These are phyloP conservation scores for Aldrovandia affinis DNA, from an alignment of 2,797 vertebrate species.

Conservation along the genomic window DNA sequence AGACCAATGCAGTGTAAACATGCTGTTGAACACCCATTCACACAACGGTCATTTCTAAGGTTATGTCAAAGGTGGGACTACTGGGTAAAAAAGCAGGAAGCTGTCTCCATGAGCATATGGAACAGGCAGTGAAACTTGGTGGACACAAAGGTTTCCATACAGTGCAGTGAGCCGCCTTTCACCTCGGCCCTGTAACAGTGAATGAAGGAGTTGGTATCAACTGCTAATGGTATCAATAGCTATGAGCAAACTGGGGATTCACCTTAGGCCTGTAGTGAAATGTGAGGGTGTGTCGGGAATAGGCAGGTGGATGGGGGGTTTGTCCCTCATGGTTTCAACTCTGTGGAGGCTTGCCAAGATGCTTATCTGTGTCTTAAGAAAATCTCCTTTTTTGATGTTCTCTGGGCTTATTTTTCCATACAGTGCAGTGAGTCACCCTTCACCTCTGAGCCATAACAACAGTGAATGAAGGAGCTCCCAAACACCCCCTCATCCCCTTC, in stretches of 20 bases:
- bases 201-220: too few relatives aligned
- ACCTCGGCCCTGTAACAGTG: too few relatives aligned
- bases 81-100: too few relatives aligned
- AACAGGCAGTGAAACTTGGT: too few relatives aligned
- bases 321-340: background rate
- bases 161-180: too few relatives aligned
- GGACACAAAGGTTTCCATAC: too few relatives aligned
- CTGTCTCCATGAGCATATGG: too few relatives aligned
- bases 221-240: background rate
- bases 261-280: background rate
- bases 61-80: too few relatives aligned
- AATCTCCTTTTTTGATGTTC: background rate
- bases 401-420: background rate
- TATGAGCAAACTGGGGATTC: background rate
- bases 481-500: conserved; percentile 5
- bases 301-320: background rate
- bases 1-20: too few relatives aligned
- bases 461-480: background rate
- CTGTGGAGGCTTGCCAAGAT: background rate
- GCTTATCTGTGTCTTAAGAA: background rate
- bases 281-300: background rate
- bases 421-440: background rate
- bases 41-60: too few relatives aligned
- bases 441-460: background rate
- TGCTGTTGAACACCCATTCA: too few relatives aligned